phyloP scores from a whole-genome alignment of 2,888 invertebrate species.

The Cephus runcator region DNA sequence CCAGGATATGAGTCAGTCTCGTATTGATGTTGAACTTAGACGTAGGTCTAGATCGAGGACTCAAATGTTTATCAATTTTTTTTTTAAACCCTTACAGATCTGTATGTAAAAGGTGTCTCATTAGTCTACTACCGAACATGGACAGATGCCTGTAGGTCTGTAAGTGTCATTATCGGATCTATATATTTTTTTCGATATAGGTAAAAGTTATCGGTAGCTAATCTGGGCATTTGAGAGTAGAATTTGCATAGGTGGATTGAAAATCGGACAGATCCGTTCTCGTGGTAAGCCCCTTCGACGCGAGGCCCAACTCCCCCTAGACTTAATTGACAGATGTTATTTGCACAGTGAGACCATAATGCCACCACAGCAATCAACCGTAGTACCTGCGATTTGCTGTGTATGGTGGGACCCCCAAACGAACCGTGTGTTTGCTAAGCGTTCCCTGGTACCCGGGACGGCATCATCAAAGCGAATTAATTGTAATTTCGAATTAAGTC shows the following conservation, averaged over 20 bases:
- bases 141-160: too few species aligned
- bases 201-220: neutral
- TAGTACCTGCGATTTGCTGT: slow-evolving; percentile 8
- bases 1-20: neutral
- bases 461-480: slow-evolving; percentile 11
- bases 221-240: neutral
- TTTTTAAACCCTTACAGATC: too few species aligned
- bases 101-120: too few species aligned
- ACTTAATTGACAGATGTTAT: slow-evolving; percentile 59
- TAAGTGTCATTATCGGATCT: too few species aligned
- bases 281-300: neutral
- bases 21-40: neutral
- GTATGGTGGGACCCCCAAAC: slow-evolving; percentile 12
- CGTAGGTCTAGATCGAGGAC: neutral
- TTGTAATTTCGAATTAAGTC: neutral
- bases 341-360: slow-evolving; percentile 41
- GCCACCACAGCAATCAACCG: slow-evolving; percentile 22
- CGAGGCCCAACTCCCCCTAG: neutral
- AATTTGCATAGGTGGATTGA: neutral
- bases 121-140: too few species aligned
- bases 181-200: neutral
- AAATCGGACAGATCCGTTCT: neutral
- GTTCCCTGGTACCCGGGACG: slow-evolving; percentile 13
- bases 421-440: slow-evolving; percentile 27
- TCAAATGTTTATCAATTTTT: neutral